Evolutionary conservation across 2,797 vertebrate genomes (phyloP), one percentile per base, ranked within the genome.

Genomic region (Anolis apletophallus): DNA sequence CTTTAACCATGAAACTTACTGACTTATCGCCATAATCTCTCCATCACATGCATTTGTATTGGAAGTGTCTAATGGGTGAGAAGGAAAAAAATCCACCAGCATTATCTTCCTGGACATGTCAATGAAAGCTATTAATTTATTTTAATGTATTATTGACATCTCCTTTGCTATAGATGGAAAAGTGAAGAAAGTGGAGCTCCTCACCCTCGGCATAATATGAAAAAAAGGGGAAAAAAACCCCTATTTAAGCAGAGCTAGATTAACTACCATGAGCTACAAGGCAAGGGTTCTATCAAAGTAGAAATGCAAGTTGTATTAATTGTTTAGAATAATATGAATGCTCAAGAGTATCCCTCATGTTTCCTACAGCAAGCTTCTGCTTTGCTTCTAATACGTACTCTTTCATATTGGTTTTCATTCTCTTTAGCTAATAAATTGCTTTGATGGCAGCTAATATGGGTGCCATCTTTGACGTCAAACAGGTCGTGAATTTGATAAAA

Each of bases 71-170:
- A 90, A 82, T 7, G 40, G 19, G 84, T 73, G 79, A 77, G 10
- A 16, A 29, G 61, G 16, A 79, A 40, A 88, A 83, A 55, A 79
- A 86, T 90, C 83, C 72, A 86, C 14, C 69, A 69, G 75, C 85
- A 89, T 75, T 74, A 86, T 87, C 87, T 89, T 90, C 52, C 90
- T 89, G 92, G 61, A 78, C 79, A 84, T 84, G 86, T 80, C 86
- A 89, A 87, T 85, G 71, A 85, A 83, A 71, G 69, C 71, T 87
- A 71, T 19, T 81, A 75, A 82, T 10, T 81, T 80, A 85, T 54
- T 52, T 71, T 86, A 74, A 85, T 79, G 80, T 81, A 34, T 83
- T 87, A 84, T 1, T 1, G 55, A 92, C 72, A 86, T 80, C 2
- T 88, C 23, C 73, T 91, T 91, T 57, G 55, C 1, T 86, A 55